Evolutionary conservation across 2,888 invertebrate genomes (phyloP).

Genomic region (Margaritifera margaritifera): DNA sequence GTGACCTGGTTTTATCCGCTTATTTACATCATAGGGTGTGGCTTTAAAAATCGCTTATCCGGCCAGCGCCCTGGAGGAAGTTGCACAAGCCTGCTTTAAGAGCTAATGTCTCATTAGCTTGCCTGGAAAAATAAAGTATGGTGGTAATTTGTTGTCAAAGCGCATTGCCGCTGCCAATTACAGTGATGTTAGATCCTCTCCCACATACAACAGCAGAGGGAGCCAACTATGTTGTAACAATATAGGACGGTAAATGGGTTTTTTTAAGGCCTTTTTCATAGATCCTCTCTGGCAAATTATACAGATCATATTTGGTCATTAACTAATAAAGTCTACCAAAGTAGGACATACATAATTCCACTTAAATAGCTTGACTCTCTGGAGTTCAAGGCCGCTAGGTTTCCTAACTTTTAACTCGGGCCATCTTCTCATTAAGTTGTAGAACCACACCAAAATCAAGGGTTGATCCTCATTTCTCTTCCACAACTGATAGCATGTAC

Average conservation of each 20-base stretch:
- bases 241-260: constrained; percentile 7
- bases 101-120: no score
- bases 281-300: constrained; percentile 11
- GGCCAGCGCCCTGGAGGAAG: no score
- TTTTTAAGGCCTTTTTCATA: constrained; percentile 14
- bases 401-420: constrained; percentile 10
- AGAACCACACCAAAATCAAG: constrained; percentile 4
- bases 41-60: no score
- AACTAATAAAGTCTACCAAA: constrained; percentile 11
- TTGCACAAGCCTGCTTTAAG: no score
- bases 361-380: constrained; percentile 16
- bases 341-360: constrained; percentile 6
- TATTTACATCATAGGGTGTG: no score
- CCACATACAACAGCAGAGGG: constrained; percentile 7
- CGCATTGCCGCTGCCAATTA: constrained; percentile 4
- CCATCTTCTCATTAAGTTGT: no score
- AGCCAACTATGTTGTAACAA: constrained; percentile 1
- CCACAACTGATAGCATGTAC: constrained; percentile 5
- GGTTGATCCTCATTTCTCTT: constrained; percentile 13
- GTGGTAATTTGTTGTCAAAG: constrained; percentile 3
- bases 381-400: constrained; percentile 3
- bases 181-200: neutral
- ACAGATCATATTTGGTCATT: constrained; percentile 18
- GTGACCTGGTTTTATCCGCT: no score
- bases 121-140: no score